Base-by-base conservation (phyloP, 2,113 vertebrate species). In the Percina caprodes region DNA sequence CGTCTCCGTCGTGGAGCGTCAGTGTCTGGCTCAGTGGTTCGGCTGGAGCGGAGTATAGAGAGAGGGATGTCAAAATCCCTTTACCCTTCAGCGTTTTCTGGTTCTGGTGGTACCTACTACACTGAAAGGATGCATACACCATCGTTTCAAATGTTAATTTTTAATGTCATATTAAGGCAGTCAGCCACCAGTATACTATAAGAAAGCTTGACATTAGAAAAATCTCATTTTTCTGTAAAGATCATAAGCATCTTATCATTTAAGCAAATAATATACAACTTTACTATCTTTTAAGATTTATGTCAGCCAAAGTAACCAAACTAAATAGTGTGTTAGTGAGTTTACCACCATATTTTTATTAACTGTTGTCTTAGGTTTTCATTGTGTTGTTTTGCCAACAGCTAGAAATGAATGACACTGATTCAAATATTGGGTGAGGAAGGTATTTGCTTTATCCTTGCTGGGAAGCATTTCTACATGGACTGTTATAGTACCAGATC, bases 1-100 rank as follows among this genome's bases (percentile, higher is more conserved):
- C 19, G 55, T 42, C 33, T 70, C 46, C 6, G 18, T 49, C 5
- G 75, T 14, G 11, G 68, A 73, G 74, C 49, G 74, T 81, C 80
- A 73, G 48, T 15, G 81, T 81, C 74, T 68, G 21, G 66, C 59
- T 63, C 21, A 16, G 55, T 60, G 42, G 26, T 63, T 51, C 35
- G 39, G 24, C 23, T 81, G 70, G 23, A 51, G 18, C 11, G 0
- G 46, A 46, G 48, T 3, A 46, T 2, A 30, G 30, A 30, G 30
- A 30, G 49, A 56, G 39, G 2, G 19, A 33, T 21, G 56, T 54
- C 45, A 19, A 15, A 13, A 68, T 2, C 18, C 35, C 19, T 23
- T 39, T 6, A 4, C 19, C 23, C 56, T 18, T 35, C 5, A 52
- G 21, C 16, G 8, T 35, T 33, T 61, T 51, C 26, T 68, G 30